phyloP scores from a whole-genome alignment of 2,797 vertebrate genomes.

The Tokudaia tokunoshimensis region DNA sequence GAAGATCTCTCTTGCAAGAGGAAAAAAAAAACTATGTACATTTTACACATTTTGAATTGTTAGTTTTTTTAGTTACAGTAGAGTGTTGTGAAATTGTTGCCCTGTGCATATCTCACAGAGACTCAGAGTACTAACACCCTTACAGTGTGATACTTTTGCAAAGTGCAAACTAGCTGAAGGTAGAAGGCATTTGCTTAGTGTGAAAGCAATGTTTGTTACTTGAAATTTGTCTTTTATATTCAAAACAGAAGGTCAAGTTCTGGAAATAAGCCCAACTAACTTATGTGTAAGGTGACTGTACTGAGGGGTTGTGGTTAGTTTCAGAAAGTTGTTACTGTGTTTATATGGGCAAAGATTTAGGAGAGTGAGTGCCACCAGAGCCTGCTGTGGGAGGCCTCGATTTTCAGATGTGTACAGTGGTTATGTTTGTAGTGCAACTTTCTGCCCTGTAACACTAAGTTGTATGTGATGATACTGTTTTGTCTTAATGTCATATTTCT shows the following conservation, averaged over 20 bases:
- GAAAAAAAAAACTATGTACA: neutral
- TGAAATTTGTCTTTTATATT: conserved; percentile 63
- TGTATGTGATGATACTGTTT: neutral
- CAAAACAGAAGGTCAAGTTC: conserved; percentile 54
- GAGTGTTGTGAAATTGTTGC: conserved; percentile 48
- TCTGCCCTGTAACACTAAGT: neutral
- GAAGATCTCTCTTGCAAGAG: neutral
- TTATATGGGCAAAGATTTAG: neutral
- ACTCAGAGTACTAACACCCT: conserved; percentile 57
- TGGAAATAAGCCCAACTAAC: conserved; percentile 47
- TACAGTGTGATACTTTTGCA: conserved; percentile 49
- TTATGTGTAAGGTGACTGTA: conserved; percentile 10
- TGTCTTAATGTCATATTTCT: neutral
- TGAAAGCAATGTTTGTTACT: conserved; percentile 52
- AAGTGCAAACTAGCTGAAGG: conserved; percentile 61
- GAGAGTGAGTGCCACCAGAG: neutral
- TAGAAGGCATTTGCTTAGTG: conserved; percentile 56
- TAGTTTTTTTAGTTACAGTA: conserved; percentile 56
- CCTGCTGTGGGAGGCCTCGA: neutral
- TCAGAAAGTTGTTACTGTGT: neutral
- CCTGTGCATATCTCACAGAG: conserved; percentile 43
- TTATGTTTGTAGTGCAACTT: conserved; percentile 8
- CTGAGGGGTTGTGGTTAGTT: conserved; percentile 40
- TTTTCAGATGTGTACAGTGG: neutral
- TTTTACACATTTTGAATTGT: conserved; percentile 57